Evolutionary conservation across 2,797 vertebrate species (phyloP).

Genomic region (Malacoctenus gilli): DNA sequence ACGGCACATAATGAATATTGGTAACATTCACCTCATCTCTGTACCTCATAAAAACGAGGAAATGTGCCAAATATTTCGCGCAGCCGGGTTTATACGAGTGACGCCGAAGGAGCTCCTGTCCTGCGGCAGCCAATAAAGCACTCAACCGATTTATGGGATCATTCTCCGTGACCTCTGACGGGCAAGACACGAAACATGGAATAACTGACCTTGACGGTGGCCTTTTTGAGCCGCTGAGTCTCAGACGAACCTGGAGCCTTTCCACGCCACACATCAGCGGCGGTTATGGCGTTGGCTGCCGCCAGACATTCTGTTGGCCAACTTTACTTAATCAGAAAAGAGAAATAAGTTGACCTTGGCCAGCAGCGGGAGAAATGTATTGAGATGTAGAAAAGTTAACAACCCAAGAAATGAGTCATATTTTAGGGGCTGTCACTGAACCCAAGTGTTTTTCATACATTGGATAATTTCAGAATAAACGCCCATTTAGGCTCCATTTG

Average conservation of each 20-base stretch:
- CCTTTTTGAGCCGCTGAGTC: constrained; percentile 32
- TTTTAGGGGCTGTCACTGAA: not conserved
- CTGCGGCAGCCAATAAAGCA: constrained; percentile 57
- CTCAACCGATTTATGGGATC: constrained; percentile 54
- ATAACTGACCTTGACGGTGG: constrained; percentile 47
- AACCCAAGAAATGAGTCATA: not conserved
- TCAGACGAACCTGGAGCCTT: constrained; percentile 28
- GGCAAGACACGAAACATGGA: constrained; percentile 46
- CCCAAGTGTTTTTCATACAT: not conserved
- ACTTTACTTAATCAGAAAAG: constrained; percentile 21
- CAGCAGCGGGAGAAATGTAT: not conserved
- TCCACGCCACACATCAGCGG: constrained; percentile 13
- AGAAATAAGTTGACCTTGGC: constrained; percentile 14
- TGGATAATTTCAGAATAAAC: no score
- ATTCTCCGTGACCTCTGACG: constrained; percentile 40
- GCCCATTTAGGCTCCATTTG: no score
- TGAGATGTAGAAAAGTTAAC: not conserved
- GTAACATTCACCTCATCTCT: not conserved
- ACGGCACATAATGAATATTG: constrained; percentile 19
- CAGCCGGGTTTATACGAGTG: constrained; percentile 16
- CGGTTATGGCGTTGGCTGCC: constrained; percentile 14
- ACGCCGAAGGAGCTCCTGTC: constrained; percentile 37
- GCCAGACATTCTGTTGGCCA: constrained; percentile 14
- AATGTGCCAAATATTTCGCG: constrained; percentile 33
- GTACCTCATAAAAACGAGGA: constrained; percentile 35